Evolutionary conservation across 2,113 vertebrate genomes (phyloP), one percentile per base, ranked within the genome.

Genomic region (Paraplagusia blochii): DNA sequence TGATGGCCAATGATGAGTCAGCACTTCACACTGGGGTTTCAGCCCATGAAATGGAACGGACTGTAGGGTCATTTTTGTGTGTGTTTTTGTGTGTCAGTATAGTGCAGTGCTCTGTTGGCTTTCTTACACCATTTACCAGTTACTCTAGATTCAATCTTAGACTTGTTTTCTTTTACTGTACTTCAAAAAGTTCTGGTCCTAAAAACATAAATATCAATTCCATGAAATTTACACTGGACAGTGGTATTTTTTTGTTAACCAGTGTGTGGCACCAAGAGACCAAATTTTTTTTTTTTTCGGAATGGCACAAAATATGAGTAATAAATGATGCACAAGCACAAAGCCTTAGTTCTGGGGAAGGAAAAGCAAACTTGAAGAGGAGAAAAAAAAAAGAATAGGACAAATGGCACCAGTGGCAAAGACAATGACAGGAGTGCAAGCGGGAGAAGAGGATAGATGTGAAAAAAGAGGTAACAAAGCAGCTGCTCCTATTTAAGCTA

Each of bases 1-100:
- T 4, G 47, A 47, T 60, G 63, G 77, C 81, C 76, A 87, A 75
- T 53, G 59, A 81, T 82, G 84, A 83, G 70, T 86, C 83, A 85
- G 88, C 85, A 57, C 57, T 83, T 83, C 79, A 64, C 73, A 83
- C 79, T 63, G 66, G 43, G 38, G 72, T 55, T 74, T 68, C 43
- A 35, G 57, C 1, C 36, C 72, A 75, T 77, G 66, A 79, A 82
- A 85, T 70, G 64, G 72, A 81, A 79, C 82, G 77, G 80, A 85
- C 83, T 73, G 67, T 69, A 40, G 78, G 66, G 78, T 76, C 77
- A 82, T 83, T 81, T 84, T 72, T 63, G 56, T 22, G 58, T 12
- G 62, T 15, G 63, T 47, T 54, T 54, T 35, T 48, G 63, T 53
- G 54, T 57, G 33, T 18, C n/a, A 18, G 11, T 35, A 16, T 39